Base-by-base conservation (phyloP, 2,113 vertebrate genomes). In the Beaufortia kweichowensis region DNA sequence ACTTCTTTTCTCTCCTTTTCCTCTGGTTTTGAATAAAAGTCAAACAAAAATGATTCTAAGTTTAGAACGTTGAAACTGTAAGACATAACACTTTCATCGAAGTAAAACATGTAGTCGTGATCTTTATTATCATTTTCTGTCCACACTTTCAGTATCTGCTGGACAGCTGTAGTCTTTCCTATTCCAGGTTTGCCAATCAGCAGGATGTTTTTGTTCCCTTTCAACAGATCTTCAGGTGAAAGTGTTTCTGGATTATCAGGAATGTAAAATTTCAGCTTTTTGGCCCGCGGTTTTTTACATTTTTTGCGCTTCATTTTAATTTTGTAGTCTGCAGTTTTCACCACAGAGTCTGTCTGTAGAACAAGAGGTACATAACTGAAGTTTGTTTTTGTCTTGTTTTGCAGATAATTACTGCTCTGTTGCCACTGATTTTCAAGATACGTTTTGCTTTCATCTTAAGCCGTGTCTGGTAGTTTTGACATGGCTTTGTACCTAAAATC, bases 131-230 rank as follows among this genome's bases (percentile, higher is more conserved):
- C 46, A 59, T 39, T 79, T 9, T 75, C 50, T 62, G 72, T 28
- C 83, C 83, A 85, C 21, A 70, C 21, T 9, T 26, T 75, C 56
- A 85, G 11, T 23, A 81, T 76, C 72, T 81, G 60, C 56, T 21
- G 76, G 28, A 70, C 61, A 10, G 43, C 21, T 53, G 76, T 24
- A 39, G 81, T 85, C 63, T 85, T 85, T 46, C 83, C 83, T 31
- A 85, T 83, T 41, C 83, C 83, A 63, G 83, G 81, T 72, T 83
- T 85, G 4, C 83, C 83, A 26, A 77, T 23, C n/a, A 85, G 39
- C 19, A 85, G 79, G 39, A 85, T 74, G 14, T 21, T 69, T 17
- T 65, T 68, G 1, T n/a, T 4, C 1, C 14, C 57, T 61, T 46
- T 62, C 21, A 83, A 61, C 4, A 84, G 67, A 28, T 79, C 67